Evolutionary conservation across 2,888 invertebrate species (phyloP).

Genomic region (Trichopria drosophilae): DNA sequence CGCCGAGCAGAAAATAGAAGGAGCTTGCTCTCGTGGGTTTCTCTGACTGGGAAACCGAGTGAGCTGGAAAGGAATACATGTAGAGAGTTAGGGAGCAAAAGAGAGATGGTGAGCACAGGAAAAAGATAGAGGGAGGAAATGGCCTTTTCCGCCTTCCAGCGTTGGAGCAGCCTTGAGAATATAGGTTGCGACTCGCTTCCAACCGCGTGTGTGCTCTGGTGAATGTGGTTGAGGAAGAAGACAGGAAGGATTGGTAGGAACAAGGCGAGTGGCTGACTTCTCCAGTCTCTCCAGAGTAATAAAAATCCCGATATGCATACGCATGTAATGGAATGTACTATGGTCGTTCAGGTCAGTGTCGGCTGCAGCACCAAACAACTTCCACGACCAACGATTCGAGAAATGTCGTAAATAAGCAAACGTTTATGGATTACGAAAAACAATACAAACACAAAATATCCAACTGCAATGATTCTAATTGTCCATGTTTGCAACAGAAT

Average conservation of each 20-base stretch:
- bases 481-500: too few relatives aligned
- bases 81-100: constrained; percentile 17
- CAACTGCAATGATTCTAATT: too few relatives aligned
- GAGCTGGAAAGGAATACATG: constrained; percentile 19
- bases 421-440: too few relatives aligned
- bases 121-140: constrained; percentile 36
- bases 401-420: too few relatives aligned
- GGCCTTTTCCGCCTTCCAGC: constrained; percentile 39
- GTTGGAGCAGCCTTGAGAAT: constrained; percentile 43
- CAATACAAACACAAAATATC: too few relatives aligned
- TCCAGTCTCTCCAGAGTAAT: constrained; percentile 46
- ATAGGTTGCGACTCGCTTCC: constrained; percentile 43
- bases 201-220: too few relatives aligned
- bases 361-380: too few relatives aligned
- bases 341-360: too few relatives aligned
- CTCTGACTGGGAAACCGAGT: constrained; percentile 19
- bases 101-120: constrained; percentile 16
- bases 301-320: constrained; percentile 35
- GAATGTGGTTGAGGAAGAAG: constrained; percentile 36
- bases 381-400: too few relatives aligned
- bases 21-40: too few relatives aligned
- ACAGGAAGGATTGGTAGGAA: constrained; percentile 28
- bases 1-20: too few relatives aligned
- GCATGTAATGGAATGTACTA: too few relatives aligned
- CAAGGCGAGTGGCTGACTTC: constrained; percentile 42